phyloP scores from a whole-genome alignment of 2,113 vertebrate genomes.

The Numenius arquata region DNA sequence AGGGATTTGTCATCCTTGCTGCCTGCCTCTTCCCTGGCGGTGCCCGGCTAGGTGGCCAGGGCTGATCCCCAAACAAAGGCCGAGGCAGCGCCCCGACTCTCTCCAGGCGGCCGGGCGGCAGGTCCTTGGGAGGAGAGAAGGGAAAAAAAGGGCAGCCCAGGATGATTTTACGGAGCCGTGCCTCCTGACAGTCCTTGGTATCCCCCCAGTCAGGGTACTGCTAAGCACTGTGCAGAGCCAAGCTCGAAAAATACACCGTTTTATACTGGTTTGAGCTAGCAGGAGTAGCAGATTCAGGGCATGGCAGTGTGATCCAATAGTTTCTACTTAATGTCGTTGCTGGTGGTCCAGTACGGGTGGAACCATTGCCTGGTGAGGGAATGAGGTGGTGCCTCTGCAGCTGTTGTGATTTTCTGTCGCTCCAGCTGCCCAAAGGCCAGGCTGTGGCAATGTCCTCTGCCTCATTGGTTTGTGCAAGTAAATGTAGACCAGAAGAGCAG shows the following conservation, averaged over 20 bases:
- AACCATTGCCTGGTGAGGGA: neutral
- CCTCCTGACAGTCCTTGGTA: neutral
- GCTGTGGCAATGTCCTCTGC: neutral
- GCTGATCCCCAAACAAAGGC: neutral
- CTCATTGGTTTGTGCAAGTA: neutral
- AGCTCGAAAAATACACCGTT: neutral
- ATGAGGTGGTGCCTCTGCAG: neutral
- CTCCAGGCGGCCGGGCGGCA: neutral
- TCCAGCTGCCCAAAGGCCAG: neutral
- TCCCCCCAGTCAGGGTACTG: neutral
- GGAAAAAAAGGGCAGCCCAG: neutral
- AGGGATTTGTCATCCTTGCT: neutral
- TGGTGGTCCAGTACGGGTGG: neutral
- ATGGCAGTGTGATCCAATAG: neutral
- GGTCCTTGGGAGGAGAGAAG: neutral
- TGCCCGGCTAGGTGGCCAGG: neutral
- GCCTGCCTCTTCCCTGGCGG: neutral
- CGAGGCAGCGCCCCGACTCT: neutral
- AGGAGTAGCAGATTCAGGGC: neutral
- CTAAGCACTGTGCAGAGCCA: neutral
- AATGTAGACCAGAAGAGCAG: neutral
- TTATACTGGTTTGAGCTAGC: neutral
- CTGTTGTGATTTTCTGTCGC: neutral
- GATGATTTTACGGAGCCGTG: neutral
- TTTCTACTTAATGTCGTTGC: neutral